These are phyloP conservation scores for Planococcus citri DNA, from an alignment of 1,140 invertebrate species.

Conservation along the genomic window DNA sequence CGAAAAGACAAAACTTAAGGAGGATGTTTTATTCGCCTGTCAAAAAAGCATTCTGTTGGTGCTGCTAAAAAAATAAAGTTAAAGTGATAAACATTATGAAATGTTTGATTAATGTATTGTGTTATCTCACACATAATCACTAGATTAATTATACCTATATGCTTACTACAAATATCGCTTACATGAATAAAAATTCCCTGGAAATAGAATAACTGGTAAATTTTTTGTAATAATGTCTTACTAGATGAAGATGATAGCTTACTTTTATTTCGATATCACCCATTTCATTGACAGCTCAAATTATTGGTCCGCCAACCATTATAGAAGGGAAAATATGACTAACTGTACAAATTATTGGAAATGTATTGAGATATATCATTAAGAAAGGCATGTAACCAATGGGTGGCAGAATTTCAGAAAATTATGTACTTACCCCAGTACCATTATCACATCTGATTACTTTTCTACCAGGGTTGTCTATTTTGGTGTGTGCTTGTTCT, in stretches of 20 bases:
- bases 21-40: no score
- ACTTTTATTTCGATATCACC: constrained; percentile 99
- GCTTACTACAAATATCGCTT: neutral
- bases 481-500: constrained; percentile 34
- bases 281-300: constrained; percentile 92
- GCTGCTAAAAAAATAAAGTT: no score
- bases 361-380: neutral
- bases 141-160: neutral
- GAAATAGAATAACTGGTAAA: neutral
- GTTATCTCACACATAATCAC: no score
- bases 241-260: constrained; percentile 32
- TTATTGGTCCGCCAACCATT: constrained; percentile 95
- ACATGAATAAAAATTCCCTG: constrained; percentile 11
- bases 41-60: no score
- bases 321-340: constrained; percentile 99
- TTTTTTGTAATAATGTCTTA: neutral
- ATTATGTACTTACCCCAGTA: constrained; percentile 67
- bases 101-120: no score
- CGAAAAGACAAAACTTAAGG: no score
- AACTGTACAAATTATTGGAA: constrained; percentile 68
- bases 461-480: constrained; percentile 93
- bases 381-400: neutral
- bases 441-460: constrained; percentile 98
- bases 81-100: no score
- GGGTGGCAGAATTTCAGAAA: constrained; percentile 11